These are phyloP conservation scores for Hypomecis punctinalis DNA, from an alignment of 2,888 invertebrate genomes.

Conservation along the genomic window DNA sequence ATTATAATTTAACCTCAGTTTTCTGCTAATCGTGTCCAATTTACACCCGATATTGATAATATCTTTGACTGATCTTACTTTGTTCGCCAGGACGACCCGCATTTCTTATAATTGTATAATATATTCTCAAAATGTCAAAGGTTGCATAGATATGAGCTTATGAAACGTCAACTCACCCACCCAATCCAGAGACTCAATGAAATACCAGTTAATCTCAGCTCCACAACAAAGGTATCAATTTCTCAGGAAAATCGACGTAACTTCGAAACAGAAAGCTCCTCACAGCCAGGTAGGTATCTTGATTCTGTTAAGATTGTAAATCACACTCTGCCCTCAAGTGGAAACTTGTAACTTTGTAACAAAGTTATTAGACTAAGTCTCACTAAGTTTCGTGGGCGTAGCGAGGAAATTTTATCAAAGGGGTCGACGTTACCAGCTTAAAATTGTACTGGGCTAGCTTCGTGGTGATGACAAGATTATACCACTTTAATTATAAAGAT, in stretches of 20 bases:
- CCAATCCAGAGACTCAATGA: constrained; percentile 6
- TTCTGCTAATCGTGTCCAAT: no score
- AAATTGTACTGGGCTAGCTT: neutral
- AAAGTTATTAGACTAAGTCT: constrained; percentile 42
- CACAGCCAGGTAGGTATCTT: constrained; percentile 36
- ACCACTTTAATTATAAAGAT: no score
- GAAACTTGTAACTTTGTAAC: constrained; percentile 47
- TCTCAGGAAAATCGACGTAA: constrained; percentile 27
- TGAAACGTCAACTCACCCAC: neutral
- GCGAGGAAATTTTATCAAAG: constrained; percentile 16
- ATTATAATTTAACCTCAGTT: no score
- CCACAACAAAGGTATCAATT: constrained; percentile 32
- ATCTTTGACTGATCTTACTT: no score
- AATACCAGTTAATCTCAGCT: constrained; percentile 23
- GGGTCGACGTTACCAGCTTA: neutral
- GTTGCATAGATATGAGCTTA: neutral
- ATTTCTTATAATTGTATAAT: no score
- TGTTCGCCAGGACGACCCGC: no score
- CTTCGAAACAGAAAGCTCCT: constrained; percentile 29
- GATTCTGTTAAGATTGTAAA: constrained; percentile 50
- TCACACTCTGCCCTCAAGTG: constrained; percentile 43
- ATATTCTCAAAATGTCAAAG: no score
- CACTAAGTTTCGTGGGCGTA: constrained; percentile 7
- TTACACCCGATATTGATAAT: no score
- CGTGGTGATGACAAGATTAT: no score